Percentiles rank a stretch among this genome's conserved stretches.
Evolutionary conservation across 2,797 vertebrate species (phyloP).

Genomic region (Adelosebastes latens): DNA sequence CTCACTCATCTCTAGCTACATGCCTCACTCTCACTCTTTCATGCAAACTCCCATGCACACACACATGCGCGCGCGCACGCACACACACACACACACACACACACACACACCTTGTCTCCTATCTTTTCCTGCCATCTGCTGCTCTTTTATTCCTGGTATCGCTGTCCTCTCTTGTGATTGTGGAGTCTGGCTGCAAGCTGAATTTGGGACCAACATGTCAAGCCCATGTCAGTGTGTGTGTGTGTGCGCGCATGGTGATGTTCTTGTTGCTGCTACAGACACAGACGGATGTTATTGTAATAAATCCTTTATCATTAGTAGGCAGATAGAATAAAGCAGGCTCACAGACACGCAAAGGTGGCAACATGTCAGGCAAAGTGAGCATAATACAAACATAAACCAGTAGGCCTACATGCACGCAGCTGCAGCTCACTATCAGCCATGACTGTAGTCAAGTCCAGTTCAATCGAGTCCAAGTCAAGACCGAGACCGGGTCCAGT

Average conservation of each 20-base stretch:
- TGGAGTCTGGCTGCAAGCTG: neutral
- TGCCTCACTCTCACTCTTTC: neutral
- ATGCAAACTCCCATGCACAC: neutral
- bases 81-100: no score
- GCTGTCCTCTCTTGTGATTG: neutral
- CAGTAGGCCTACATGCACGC: no score
- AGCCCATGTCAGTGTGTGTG: neutral
- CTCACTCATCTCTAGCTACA: neutral
- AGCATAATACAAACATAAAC: neutral
- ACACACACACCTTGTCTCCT: neutral
- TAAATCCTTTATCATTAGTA: neutral
- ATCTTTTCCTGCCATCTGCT: neutral
- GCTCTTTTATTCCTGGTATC: neutral
- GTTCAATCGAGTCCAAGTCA: no score
- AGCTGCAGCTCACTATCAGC: neutral
- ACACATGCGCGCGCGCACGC: no score
- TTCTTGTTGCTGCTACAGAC: neutral
- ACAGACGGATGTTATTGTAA: neutral
- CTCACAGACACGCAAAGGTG: neutral
- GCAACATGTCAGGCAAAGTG: neutral
- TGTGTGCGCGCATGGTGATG: neutral
- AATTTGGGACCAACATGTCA: neutral
- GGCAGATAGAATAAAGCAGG: neutral
- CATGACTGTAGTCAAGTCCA: neutral
- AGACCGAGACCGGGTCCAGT: no score